Evolutionary conservation across 2,797 vertebrate genomes (phyloP).

Genomic region (Glossophaga mutica): DNA sequence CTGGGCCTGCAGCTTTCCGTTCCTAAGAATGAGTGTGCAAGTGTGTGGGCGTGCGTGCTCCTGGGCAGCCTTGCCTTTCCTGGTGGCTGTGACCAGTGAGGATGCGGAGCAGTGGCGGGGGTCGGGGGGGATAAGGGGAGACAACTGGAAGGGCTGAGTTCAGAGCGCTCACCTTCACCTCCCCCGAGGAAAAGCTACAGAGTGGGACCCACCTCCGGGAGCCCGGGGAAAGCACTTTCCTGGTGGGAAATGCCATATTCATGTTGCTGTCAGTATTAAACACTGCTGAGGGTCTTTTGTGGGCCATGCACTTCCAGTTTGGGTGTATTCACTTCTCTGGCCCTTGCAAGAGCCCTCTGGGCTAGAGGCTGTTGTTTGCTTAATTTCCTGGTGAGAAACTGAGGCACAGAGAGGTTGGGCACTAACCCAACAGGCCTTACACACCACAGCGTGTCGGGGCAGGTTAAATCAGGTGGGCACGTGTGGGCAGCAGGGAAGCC

Average conservation of each 20-base stretch:
- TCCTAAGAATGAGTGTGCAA: not conserved
- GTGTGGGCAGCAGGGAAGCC: rapidly evolving
- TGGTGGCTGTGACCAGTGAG: too few relatives aligned
- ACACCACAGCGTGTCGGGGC: rapidly evolving
- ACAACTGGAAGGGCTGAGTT: rapidly evolving
- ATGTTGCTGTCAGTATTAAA: rapidly evolving
- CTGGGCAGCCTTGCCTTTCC: not conserved
- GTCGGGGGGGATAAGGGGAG: rapidly evolving
- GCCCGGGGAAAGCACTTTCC: too few relatives aligned
- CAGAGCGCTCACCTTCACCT: rapidly evolving
- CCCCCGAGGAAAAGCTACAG: not conserved
- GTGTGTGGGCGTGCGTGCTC: rapidly evolving
- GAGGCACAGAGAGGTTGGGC: not conserved
- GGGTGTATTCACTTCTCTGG: too few relatives aligned
- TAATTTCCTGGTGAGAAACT: not conserved
- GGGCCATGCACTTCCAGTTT: rapidly evolving
- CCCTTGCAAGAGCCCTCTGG: not conserved
- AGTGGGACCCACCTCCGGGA: not conserved
- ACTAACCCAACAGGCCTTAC: not conserved
- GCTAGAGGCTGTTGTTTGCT: not conserved
- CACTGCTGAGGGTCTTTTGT: not conserved
- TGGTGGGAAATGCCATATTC: not conserved
- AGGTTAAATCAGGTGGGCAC: not conserved
- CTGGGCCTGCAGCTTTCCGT: not conserved
- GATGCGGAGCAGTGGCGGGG: not conserved